Evolutionary conservation across 2,888 invertebrate genomes (phyloP).

Genomic region (Philonicus albiceps): DNA sequence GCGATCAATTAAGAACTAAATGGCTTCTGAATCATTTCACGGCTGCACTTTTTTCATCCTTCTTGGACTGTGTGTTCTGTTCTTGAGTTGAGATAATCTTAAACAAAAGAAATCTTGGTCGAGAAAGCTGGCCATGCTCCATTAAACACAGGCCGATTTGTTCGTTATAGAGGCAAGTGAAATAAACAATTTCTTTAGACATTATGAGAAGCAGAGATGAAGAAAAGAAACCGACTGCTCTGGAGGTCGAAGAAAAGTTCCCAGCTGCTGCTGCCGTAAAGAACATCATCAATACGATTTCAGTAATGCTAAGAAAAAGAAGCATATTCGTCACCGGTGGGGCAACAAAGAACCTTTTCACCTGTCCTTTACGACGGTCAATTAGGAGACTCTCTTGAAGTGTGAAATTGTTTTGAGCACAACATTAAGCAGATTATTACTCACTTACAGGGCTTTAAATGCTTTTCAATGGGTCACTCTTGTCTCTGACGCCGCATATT

Average conservation of each 20-base stretch:
- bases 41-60: neutral
- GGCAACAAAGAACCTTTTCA: neutral
- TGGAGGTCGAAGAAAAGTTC: neutral
- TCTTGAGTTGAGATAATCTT: neutral
- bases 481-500: neutral
- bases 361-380: neutral
- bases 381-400: neutral
- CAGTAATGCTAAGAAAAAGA: neutral
- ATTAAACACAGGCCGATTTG: neutral
- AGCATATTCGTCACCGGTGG: neutral
- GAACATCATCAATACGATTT: neutral
- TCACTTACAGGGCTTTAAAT: neutral
- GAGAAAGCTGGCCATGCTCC: conserved; percentile 5
- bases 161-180: neutral
- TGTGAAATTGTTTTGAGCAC: neutral
- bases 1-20: conserved; percentile 10
- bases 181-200: conserved; percentile 14
- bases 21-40: conserved; percentile 7
- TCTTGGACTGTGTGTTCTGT: neutral
- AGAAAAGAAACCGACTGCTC: neutral
- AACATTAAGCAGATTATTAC: neutral
- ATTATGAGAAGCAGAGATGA: neutral
- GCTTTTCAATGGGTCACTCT: neutral
- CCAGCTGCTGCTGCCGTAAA: neutral
- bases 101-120: conserved; percentile 31